A percentile compares a stretch with the other conserved stretches of the same genome.
These are phyloP conservation scores for Marronus borbonicus DNA, from an alignment of 2,888 invertebrate species.

Conservation along the genomic window DNA sequence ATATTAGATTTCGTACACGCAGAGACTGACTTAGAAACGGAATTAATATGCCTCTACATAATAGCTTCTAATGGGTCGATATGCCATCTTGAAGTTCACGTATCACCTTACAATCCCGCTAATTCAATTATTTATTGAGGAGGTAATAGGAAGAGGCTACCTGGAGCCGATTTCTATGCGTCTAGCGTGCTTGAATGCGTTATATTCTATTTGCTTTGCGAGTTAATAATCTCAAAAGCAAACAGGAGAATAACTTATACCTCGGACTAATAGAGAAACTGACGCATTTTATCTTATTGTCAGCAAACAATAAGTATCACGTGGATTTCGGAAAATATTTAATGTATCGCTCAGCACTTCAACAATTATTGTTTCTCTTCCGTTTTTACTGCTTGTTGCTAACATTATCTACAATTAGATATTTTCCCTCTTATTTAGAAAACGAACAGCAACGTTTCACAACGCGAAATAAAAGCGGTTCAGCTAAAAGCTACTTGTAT, in stretches of 20 bases:
- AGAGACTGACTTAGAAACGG: not conserved
- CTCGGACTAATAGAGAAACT: not conserved
- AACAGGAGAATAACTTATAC: not conserved
- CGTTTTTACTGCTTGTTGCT: too few species aligned
- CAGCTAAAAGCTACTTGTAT: too few species aligned
- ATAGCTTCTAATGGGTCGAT: not conserved
- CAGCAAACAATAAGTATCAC: too few species aligned
- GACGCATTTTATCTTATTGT: not conserved
- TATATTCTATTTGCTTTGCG: not conserved
- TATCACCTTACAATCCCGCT: not conserved
- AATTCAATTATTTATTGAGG: slow-evolving; percentile 2
- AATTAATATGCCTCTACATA: not conserved
- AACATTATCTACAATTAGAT: too few species aligned
- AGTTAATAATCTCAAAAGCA: not conserved
- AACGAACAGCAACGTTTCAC: too few species aligned
- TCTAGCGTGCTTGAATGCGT: not conserved
- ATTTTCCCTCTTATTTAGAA: too few species aligned
- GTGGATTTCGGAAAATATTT: slow-evolving; percentile 1
- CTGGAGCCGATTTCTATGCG: slow-evolving; percentile 1
- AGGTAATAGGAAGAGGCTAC: not conserved
- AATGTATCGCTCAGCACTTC: not conserved
- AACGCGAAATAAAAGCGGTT: too few species aligned
- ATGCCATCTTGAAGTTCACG: not conserved
- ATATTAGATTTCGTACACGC: slow-evolving; percentile 8
- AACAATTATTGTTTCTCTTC: too few species aligned